A percentile compares a stretch with the other conserved stretches of the same genome.
phyloP scores from a whole-genome alignment of 2,888 invertebrate species.

The Chalcosyrphus nemorum region DNA sequence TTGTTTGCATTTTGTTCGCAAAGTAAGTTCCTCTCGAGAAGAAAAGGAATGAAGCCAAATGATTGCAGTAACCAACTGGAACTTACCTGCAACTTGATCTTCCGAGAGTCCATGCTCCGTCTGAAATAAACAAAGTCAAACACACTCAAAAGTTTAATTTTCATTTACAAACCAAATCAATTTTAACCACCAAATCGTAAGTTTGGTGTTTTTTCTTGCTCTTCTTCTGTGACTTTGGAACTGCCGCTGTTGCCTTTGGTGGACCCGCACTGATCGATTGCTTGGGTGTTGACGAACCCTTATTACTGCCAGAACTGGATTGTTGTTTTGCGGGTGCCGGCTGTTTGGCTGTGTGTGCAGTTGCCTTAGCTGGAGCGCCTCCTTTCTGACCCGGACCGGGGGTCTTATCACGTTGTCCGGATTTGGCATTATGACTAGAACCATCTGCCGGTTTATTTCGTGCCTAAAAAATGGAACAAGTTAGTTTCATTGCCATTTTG shows the following conservation, averaged over 20 bases:
- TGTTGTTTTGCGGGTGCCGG: conserved; percentile 85
- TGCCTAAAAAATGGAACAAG: conserved; percentile 83
- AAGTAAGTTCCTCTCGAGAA: too few species aligned
- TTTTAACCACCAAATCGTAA: conserved; percentile 91
- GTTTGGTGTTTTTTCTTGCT: conserved; percentile 91
- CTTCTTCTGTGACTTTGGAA: conserved; percentile 87
- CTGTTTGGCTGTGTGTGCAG: conserved; percentile 82
- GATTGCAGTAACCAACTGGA: too few species aligned
- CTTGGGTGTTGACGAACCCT: conserved; percentile 74
- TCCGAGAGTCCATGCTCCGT: conserved; percentile 93
- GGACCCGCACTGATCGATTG: conserved; percentile 67
- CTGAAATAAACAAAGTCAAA: conserved; percentile 83
- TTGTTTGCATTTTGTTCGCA: too few species aligned
- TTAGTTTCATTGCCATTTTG: neutral
- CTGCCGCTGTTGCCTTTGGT: conserved; percentile 77
- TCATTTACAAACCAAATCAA: conserved; percentile 86
- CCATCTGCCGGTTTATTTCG: conserved; percentile 92
- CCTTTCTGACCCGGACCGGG: conserved; percentile 84
- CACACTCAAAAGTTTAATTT: neutral
- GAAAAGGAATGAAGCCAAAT: too few species aligned
- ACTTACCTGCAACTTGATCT: conserved; percentile 92
- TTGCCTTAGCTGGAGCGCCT: conserved; percentile 85
- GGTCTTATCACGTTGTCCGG: conserved; percentile 80
- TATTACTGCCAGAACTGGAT: conserved; percentile 71
- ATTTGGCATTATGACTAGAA: conserved; percentile 84